phyloP scores from a whole-genome alignment of 1,140 invertebrate species.

The Scaptomyza montana region DNA sequence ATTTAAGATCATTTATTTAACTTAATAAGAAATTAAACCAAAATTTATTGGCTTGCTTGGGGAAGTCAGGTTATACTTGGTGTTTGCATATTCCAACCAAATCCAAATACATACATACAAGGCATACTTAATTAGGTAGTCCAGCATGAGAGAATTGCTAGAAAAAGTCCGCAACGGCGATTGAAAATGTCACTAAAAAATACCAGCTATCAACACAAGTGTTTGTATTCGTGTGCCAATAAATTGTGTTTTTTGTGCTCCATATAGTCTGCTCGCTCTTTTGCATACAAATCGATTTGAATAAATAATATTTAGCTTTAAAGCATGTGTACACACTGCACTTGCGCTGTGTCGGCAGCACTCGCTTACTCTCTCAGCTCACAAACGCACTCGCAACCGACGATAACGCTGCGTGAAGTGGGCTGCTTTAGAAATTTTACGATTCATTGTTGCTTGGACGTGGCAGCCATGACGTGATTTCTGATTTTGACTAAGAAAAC shows the following conservation, averaged over 20 bases:
- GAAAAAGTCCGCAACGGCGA: neutral
- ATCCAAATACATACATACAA: too few species aligned
- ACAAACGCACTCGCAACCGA: constrained; percentile 56
- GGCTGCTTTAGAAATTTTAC: constrained; percentile 61
- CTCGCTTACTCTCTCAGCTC: constrained; percentile 46
- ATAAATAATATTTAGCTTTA: constrained; percentile 11
- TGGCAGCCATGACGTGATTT: constrained; percentile 84
- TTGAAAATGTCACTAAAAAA: constrained; percentile 29
- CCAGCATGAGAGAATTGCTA: too few species aligned
- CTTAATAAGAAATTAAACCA: neutral
- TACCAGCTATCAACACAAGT: constrained; percentile 12
- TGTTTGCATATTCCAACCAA: neutral
- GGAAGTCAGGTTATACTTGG: neutral
- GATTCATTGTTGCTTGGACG: constrained; percentile 84
- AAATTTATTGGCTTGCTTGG: neutral
- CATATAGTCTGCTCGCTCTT: constrained; percentile 33
- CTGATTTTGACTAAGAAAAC: constrained; percentile 70
- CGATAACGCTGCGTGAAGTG: constrained; percentile 45
- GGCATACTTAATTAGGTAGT: too few species aligned
- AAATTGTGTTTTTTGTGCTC: neutral
- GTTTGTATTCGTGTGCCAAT: constrained; percentile 27
- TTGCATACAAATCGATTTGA: neutral
- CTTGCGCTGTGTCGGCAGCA: constrained; percentile 19
- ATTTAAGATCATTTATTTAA: neutral
- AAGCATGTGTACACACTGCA: constrained; percentile 53